Conservation (phyloP, 2,797 vertebrate genomes). For the Bradypodion ventrale region DNA sequence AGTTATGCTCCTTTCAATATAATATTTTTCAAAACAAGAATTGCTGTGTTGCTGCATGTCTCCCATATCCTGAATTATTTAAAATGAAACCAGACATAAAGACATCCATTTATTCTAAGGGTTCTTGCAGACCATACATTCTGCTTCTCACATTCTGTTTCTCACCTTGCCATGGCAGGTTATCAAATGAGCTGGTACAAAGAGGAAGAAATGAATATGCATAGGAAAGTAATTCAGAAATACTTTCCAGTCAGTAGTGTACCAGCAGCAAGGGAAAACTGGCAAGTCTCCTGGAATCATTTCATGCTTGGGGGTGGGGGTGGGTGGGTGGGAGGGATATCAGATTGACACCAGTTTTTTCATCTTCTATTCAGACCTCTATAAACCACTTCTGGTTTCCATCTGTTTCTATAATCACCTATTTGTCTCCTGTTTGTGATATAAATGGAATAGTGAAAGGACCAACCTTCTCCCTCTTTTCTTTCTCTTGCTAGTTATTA, state of each 20-base stretch:
- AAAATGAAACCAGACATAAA: slow-evolving; percentile 10
- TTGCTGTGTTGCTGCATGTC: not conserved
- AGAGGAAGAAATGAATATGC: slow-evolving; percentile 29
- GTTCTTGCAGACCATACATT: slow-evolving; percentile 3
- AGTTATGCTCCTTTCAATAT: not conserved
- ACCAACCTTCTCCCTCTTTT: not conserved
- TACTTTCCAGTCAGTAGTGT: slow-evolving; percentile 21
- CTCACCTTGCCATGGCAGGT: slow-evolving; percentile 20
- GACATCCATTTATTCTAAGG: not conserved
- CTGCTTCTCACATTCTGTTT: slow-evolving; percentile 24
- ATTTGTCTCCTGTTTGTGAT: not conserved
- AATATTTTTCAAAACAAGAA: not conserved
- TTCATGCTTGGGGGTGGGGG: not conserved
- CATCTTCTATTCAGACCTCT: not conserved
- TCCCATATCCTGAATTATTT: not conserved
- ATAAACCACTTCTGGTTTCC: not conserved
- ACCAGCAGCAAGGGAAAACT: slow-evolving; percentile 3
- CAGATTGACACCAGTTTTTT: not conserved
- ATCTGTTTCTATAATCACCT: not conserved
- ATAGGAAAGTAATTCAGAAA: slow-evolving; percentile 15
- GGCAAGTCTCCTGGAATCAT: not conserved
- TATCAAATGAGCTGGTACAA: not conserved
- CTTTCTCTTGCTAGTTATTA: not conserved
- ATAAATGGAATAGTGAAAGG: not conserved
- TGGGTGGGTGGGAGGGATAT: not conserved